Evolutionary conservation across 2,797 vertebrate genomes (phyloP), one percentile per base, ranked within the genome.

Genomic region (Sciurus vulgaris): DNA sequence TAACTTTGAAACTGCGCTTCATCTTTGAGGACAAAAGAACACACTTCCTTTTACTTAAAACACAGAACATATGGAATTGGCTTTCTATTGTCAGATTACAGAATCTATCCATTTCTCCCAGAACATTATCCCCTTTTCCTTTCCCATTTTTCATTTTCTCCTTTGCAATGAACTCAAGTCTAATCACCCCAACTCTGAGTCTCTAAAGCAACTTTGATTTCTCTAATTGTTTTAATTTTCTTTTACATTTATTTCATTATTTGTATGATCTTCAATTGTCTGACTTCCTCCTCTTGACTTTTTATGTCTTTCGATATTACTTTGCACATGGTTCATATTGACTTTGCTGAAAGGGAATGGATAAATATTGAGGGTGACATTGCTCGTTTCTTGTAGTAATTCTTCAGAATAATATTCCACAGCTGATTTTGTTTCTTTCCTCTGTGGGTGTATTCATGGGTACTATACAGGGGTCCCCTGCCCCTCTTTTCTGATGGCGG

Each of bases 401-500:
- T 56, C 38, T 49, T 76, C 41, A 35, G 59, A 41, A 38, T 35
- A 15, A 28, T 26, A 38, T 13, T 35, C 44, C 20, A 11, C 10
- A 17, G 4, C 18, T 35, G 13, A 14, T 26, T 18, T n/a, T 35
- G 0, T n/a, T 35, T n/a, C n/a, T 49, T 44, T 11, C 33, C 47
- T n/a, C 28, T 13, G 38, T 26, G 15, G 11, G 79, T 69, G 2
- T 17, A 4, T 13, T 49, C 4, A 4, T 3, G 8, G 24, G n/a
- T 15, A 1, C 26, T 7, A 18, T 35, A 20, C 41, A 30, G 0
- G 4, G 22, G 33, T 35, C 73, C 28, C 17, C 5, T 6, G 2
- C 4, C 10, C 15, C 59, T 28, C 49, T 78, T 38, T 76, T 59
- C 56, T 17, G 5, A n/a, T 4, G 15, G 2, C 0, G 54, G 12